phyloP scores from a whole-genome alignment of 1,140 invertebrate species.

The Zaprionus gabonicus region DNA sequence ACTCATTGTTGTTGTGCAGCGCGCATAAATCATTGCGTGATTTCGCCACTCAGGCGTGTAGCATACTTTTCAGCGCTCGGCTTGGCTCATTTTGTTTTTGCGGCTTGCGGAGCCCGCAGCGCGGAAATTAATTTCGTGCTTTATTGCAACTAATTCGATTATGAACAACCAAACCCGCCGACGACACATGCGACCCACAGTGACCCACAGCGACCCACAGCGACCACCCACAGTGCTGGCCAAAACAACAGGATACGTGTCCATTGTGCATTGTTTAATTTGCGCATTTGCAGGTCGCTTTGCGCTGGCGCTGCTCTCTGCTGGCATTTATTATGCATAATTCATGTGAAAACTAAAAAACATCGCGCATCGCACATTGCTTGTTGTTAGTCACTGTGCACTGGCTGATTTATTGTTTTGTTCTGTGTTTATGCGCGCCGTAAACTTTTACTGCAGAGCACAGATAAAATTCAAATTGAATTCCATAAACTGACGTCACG shows the following conservation, averaged over 20 bases:
- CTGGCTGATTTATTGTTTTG: conserved; percentile 61
- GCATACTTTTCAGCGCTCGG: conserved; percentile 39
- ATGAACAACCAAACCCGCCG: conserved; percentile 27
- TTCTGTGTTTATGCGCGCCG: conserved; percentile 50
- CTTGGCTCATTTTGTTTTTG: conserved; percentile 41
- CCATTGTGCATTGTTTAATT: conserved; percentile 44
- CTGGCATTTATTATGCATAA: conserved; percentile 49
- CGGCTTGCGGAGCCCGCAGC: conserved; percentile 49
- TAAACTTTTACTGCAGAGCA: conserved; percentile 31
- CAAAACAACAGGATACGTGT: conserved; percentile 33
- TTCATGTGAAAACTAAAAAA: conserved; percentile 32
- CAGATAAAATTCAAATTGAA: conserved; percentile 53
- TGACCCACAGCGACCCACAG: neutral
- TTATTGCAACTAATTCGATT: conserved; percentile 82
- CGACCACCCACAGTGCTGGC: conserved; percentile 35
- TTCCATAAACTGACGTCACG: conserved; percentile 55
- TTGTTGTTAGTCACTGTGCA: conserved; percentile 60
- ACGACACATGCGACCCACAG: neutral
- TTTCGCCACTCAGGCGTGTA: conserved; percentile 21
- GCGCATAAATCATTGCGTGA: conserved; percentile 28
- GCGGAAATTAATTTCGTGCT: conserved; percentile 78
- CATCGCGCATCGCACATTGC: conserved; percentile 38
- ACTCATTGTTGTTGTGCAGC: conserved; percentile 11
- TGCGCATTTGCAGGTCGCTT: conserved; percentile 11
- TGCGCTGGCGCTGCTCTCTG: neutral